Conservation (phyloP, 2,888 invertebrate genomes). For the Listrodromus nycthemerus region DNA sequence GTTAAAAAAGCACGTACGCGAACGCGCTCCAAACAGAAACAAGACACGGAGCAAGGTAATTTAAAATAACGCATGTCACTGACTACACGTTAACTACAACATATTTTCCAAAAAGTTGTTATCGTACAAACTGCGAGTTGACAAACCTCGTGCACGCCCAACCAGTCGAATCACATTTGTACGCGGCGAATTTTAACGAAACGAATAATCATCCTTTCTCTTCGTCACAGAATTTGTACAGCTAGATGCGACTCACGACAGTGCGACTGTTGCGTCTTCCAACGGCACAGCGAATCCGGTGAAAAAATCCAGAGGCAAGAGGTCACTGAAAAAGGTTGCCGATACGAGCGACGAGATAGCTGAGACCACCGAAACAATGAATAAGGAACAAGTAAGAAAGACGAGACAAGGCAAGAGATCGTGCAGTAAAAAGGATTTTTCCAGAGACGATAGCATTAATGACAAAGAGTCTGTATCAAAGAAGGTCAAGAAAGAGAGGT, state of each 20-base stretch:
- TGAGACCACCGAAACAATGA: slow-evolving; percentile 13
- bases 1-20: slow-evolving; percentile 65
- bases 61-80: background rate
- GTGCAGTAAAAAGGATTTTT: slow-evolving; percentile 28
- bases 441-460: background rate
- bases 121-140: background rate
- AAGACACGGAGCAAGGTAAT: slow-evolving; percentile 56
- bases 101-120: background rate
- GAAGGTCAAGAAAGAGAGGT: slow-evolving; percentile 50
- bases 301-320: slow-evolving; percentile 33
- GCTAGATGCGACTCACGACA: background rate
- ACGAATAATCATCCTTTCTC: background rate
- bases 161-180: background rate
- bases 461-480: slow-evolving; percentile 34
- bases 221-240: background rate
- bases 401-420: slow-evolving; percentile 47
- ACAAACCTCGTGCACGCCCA: background rate
- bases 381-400: slow-evolving; percentile 30
- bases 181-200: background rate
- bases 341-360: background rate
- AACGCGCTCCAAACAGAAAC: slow-evolving; percentile 65
- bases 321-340: background rate
- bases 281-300: slow-evolving; percentile 28
- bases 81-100: background rate
- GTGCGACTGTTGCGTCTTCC: slow-evolving; percentile 9